Base-by-base conservation (phyloP, 1,140 invertebrate genomes). In the Meloidogyne hapla region DNA sequence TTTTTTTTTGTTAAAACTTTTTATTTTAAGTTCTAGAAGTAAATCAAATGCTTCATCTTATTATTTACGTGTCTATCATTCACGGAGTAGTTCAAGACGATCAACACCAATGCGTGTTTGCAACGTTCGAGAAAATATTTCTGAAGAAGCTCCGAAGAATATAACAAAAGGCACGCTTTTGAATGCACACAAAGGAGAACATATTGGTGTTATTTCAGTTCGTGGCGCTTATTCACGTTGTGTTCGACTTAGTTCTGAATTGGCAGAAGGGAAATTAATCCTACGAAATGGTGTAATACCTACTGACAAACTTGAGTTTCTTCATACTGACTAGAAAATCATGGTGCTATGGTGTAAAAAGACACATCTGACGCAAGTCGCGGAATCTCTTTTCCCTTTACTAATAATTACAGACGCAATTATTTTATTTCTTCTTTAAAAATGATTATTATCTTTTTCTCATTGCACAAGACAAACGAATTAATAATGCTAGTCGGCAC, bases 181-280 rank as follows among this genome's bases (percentile, higher is more conserved):
- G 45, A 26, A 84, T 28, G 42, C 86, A 18, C n/a, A 62, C n/a
- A 67, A 69, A 42, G 81, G 81, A 13, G 81, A 82, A 33, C 25
- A 33, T n/a, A 81, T 82, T 28, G 82, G 81, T 12, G 80, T 82
- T 10, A 28, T 82, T 28, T 23, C 74, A 21, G 45, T 81, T 10
- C 83, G 83, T 15, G 83, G 83, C 23, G n/a, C 28, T 13, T 81
- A 72, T 38, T 56, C 81, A 21, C 83, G 83, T 23, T 83, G 81
- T 33, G 65, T 38, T 48, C 83, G 81, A 2, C 40, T 76, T 28
- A 23, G 21, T 6, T 18, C 38, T 12, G n/a, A 23, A 9, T 28
- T 75, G 28, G 28, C 65, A 13, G n/a, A 56, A n/a, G 12, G 48
- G n/a, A 56, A 56, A n/a, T 56, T 56, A n/a, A n/a, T n/a, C 1